Evolutionary conservation across 2,888 invertebrate species (phyloP), one percentile per base, ranked within the genome.

Genomic region (Boloria selene): DNA sequence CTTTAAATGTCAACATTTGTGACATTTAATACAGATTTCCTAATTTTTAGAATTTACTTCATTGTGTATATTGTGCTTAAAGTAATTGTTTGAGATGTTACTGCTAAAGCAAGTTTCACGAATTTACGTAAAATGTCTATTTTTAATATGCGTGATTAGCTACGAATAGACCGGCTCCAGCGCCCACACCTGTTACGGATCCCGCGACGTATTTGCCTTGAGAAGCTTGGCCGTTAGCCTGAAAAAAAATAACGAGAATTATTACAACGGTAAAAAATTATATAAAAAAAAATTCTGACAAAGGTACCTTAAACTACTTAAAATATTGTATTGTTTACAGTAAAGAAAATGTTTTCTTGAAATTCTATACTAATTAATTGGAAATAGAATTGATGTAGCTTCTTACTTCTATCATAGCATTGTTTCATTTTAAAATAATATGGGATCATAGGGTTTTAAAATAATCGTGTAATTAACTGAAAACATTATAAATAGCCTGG

Each of bases 141-240:
- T 61, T 72, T 94, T 98, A 99, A 90, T 99, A 99, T 76, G 97
- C 96, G 90, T 99, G 99, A 92, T 99, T 97, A 80, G 98, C 97
- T 76, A 99, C 96, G 92, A 98, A 99, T 76, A 99, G 95, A 72
- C 96, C 96, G 77, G 97, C 94, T 3, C 95, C 96, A 61, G 96
- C 98, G 75, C 98, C 98, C 83, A 95, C 95, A 82, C 98, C 97
- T 80, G 94, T 93, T 26, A 96, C 95, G 72, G 96, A 97, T 80
- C 99, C 99, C 51, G 95, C 95, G 74, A 93, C 93, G 91, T 99
- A 99, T 92, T 98, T 97, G 79, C 99, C 99, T 78, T 95, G 90
- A 63, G 98, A 94, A 61, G 99, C 98, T 71, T 96, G 95, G 68
- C 98, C 97, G 93, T 99, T 99, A 70, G 97, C 98, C 97, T 98